These are phyloP conservation scores for Ophthalmolycus amberensis DNA, from an alignment of 2,113 vertebrate genomes.

Conservation along the genomic window DNA sequence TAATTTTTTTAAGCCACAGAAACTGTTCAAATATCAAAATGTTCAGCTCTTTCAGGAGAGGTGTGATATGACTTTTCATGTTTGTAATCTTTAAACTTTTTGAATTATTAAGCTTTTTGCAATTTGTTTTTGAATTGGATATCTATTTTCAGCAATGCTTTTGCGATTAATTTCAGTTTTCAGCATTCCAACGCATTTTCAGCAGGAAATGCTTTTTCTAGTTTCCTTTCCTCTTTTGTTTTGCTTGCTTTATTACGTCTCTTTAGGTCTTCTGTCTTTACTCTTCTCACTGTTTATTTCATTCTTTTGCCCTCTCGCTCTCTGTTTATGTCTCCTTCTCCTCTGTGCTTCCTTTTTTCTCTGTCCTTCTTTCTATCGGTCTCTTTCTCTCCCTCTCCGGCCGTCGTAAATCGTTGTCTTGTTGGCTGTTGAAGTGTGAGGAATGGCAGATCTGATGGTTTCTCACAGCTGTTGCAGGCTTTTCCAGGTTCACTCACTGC, in stretches of 20 bases:
- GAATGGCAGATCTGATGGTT: constrained; percentile 77
- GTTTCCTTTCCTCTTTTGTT: constrained; percentile 35
- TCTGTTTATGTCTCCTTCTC: constrained; percentile 67
- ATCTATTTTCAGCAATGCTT: no score
- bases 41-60: no score
- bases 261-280: constrained; percentile 26
- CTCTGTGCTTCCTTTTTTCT: constrained; percentile 18
- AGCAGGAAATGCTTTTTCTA: no score
- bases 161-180: no score
- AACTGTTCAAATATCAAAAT: no score
- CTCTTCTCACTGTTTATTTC: constrained; percentile 57
- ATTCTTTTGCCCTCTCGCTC: constrained; percentile 31
- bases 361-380: neutral
- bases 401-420: constrained; percentile 73
- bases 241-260: constrained; percentile 47
- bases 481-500: constrained; percentile 67
- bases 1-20: no score
- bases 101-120: no score
- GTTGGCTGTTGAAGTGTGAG: constrained; percentile 82
- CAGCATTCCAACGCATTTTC: no score
- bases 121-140: no score
- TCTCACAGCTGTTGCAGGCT: constrained; percentile 75
- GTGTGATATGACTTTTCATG: no score
- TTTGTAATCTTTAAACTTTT: no score
- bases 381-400: constrained; percentile 46